A percentile compares a stretch with the other conserved stretches of the same genome.
Conservation (phyloP, 2,888 invertebrate species). For the Brachylomia viminalis region DNA sequence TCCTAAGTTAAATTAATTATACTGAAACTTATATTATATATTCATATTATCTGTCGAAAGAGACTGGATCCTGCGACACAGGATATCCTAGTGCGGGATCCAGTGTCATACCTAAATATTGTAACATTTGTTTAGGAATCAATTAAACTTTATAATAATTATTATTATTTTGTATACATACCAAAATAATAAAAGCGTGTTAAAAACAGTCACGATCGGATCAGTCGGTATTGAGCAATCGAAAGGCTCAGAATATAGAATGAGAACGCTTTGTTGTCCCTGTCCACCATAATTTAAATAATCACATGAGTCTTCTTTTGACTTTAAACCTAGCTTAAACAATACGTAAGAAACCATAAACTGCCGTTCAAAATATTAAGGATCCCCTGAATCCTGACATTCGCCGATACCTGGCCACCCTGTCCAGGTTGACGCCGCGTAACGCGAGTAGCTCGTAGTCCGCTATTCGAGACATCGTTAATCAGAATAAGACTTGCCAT, state of each 20-base stretch:
- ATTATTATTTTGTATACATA: too few relatives aligned
- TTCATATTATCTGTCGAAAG: too few relatives aligned
- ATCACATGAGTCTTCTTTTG: neutral
- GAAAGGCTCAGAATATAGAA: neutral
- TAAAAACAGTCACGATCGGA: too few relatives aligned
- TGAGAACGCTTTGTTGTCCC: neutral
- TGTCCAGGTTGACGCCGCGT: slow-evolving; percentile 42
- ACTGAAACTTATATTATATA: too few relatives aligned
- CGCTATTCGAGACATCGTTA: slow-evolving; percentile 62
- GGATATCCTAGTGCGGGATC: too few relatives aligned
- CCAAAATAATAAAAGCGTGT: too few relatives aligned
- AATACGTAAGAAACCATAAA: neutral
- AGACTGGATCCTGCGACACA: too few relatives aligned
- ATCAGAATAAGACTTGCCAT: slow-evolving; percentile 62
- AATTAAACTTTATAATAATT: too few relatives aligned
- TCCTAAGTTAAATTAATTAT: too few relatives aligned
- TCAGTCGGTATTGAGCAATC: neutral
- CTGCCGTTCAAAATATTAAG: neutral
- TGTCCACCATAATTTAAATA: neutral
- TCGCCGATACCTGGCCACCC: slow-evolving; percentile 27
- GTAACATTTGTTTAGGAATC: too few relatives aligned
- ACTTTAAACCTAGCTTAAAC: neutral
- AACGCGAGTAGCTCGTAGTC: slow-evolving; percentile 42
- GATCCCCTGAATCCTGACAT: neutral
- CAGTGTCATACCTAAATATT: too few relatives aligned